Base-by-base conservation (phyloP, 1,140 invertebrate species). In the Kradibia gibbosae region DNA sequence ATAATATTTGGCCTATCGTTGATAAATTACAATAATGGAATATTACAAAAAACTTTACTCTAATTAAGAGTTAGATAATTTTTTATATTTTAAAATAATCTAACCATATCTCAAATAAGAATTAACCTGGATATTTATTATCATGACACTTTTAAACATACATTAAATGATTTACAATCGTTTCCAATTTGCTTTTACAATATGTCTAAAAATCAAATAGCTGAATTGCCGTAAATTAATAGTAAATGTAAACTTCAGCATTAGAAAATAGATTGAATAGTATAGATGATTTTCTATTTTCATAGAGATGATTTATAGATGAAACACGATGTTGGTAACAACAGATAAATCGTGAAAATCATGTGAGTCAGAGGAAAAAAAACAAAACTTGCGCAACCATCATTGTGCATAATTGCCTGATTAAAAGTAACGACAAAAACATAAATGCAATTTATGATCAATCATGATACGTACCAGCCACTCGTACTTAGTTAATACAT, bases 361-460 rank as follows among this genome's bases (percentile, higher is more conserved):
- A 60, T 15, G 8, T 22, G 75, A 34, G 25, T 39, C n/a, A 75
- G 36, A 50, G 53, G 31, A 39, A 39, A 28, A 53, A 20, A n/a
- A 28, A 34, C 13, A 36, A 57, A 80, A 80, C 84, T 85, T 62
- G 83, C 83, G 78, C 79, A 77, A 78, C 79, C 83, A 73, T 80
- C 82, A 85, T 70, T 83, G 80, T 78, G 82, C 82, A 86, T 90
- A 90, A 90, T 85, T 89, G 88, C 84, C 87, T 88, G 89, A 90
- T 90, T 90, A 89, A 91, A 88, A 89, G 85, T 89, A 90, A 90
- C 87, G 87, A 87, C 84, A 84, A 28, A 83, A 85, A 77, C 85
- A 83, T 89, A 90, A 91, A 90, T 57, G 85, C 88, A 88, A 91
- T 91, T 91, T 91, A 91, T 84, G 88, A 85, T 83, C 89, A 90